Evolutionary conservation across 53 echinoderm and acorn worm species (phyloP), one percentile per base, ranked within the genome.

Genomic region (Paelopatides confundens): DNA sequence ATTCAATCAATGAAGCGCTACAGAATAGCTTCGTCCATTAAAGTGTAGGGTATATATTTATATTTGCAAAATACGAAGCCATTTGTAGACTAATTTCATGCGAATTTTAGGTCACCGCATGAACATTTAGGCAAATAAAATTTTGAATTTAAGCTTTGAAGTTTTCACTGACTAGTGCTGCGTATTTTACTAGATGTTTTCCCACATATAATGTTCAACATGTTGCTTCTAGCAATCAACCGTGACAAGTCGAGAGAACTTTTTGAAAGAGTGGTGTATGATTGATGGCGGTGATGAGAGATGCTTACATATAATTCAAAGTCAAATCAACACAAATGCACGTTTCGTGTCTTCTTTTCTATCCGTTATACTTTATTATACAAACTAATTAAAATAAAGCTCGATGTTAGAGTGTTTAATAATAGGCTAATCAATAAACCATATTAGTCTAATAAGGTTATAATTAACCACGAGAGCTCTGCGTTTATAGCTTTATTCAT

Each of bases 1-100:
- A 74, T 40, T 74, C 39, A 74, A 74, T 74, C 40, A 39, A 74
- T 46, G 39, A 46, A 74, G 74, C 74, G 46, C 74, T 74, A 26
- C 24, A n/a, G 36, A 27, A 40, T 29, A 46, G 74, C 38, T 46
- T 46, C 74, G 74, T 74, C 74, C 74, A 74, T 74, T 74, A 46
- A 40, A 28, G 5, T 11, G n/a, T 21, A 46, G 74, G 74, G 23
- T 46, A 13, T 40, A 27, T 18, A 58, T 58, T n/a, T 58, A 23
- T 58, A 58, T 54, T 13, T 54, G 12, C 18, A 2, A 13, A 54
- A n/a, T n/a, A 0, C 5, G 17, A n/a, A 54, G 4, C 18, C 4
- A 23, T 54, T 5, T 54, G 4, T 17, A 17, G 4, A 54, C 4
- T 54, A 5, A 15, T 54, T 54, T 54, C 54, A 5, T 54, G 54